Conservation (phyloP, 2,888 invertebrate species). For the Andrena bucephala region DNA sequence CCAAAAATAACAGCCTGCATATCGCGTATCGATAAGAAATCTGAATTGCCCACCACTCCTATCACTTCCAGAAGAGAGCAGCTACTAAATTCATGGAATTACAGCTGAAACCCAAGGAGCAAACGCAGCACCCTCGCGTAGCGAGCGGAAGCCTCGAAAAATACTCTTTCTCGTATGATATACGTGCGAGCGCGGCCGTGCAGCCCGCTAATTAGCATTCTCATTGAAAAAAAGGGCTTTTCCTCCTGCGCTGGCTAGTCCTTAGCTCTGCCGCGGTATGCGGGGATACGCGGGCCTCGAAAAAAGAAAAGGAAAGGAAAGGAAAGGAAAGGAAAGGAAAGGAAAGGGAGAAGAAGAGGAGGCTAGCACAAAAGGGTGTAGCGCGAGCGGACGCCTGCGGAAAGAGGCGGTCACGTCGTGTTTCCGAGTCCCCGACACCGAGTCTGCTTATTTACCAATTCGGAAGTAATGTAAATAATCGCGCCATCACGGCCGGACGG, state of each 20-base stretch:
- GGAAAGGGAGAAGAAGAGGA: neutral
- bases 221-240: constrained; percentile 52
- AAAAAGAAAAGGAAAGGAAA: constrained; percentile 9
- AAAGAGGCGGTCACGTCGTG: constrained; percentile 65
- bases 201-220: constrained; percentile 56
- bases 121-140: constrained; percentile 1
- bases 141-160: constrained; percentile 34
- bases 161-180: constrained; percentile 13
- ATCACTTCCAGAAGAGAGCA: neutral
- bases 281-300: constrained; percentile 30
- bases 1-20: no score
- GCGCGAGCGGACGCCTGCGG: constrained; percentile 46
- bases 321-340: neutral
- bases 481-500: constrained; percentile 66
- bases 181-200: constrained; percentile 8
- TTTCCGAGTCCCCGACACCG: constrained; percentile 56
- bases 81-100: neutral
- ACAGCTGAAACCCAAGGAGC: constrained; percentile 11
- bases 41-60: neutral
- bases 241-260: constrained; percentile 34
- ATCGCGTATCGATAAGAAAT: no score
- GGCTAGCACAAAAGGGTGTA: constrained; percentile 30
- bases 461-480: constrained; percentile 81
- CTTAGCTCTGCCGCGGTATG: constrained; percentile 29
- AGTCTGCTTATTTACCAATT: constrained; percentile 76